These are phyloP conservation scores for Oconnorella tubifera DNA, from an alignment of 2,888 invertebrate genomes.

Conservation along the genomic window DNA sequence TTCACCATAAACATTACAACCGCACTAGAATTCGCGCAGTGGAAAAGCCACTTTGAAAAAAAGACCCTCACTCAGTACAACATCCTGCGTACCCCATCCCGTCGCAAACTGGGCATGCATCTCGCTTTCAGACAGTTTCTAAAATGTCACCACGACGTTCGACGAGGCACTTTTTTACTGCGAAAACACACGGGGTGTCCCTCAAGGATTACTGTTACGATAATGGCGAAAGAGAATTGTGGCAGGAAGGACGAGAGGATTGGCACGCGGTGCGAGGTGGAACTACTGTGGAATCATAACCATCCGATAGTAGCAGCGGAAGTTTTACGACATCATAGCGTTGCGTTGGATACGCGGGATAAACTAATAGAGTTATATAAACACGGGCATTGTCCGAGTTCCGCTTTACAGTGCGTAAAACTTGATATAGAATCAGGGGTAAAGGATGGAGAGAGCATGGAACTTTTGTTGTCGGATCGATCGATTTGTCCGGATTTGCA, in stretches of 20 bases:
- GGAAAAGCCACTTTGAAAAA: background rate
- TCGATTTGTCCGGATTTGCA: conserved; percentile 5
- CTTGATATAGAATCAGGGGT: conserved; percentile 2
- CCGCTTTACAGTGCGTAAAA: background rate
- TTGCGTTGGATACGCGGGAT: background rate
- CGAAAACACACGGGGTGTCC: background rate
- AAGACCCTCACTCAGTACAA: background rate
- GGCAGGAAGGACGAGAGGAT: background rate
- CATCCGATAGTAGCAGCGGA: background rate
- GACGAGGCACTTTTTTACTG: background rate
- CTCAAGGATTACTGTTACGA: background rate
- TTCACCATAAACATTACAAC: background rate
- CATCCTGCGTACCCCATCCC: background rate
- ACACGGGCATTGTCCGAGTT: background rate
- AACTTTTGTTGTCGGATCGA: background rate
- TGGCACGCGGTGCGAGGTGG: background rate
- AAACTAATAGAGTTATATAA: background rate
- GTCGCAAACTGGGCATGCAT: background rate
- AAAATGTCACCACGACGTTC: background rate
- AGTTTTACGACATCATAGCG: background rate
- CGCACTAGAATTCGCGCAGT: background rate
- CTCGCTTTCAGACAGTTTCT: background rate
- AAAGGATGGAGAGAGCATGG: background rate
- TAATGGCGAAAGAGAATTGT: background rate
- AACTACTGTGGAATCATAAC: background rate